Evolutionary conservation across 2,113 vertebrate genomes (phyloP).

Genomic region (Scopus umbretta): DNA sequence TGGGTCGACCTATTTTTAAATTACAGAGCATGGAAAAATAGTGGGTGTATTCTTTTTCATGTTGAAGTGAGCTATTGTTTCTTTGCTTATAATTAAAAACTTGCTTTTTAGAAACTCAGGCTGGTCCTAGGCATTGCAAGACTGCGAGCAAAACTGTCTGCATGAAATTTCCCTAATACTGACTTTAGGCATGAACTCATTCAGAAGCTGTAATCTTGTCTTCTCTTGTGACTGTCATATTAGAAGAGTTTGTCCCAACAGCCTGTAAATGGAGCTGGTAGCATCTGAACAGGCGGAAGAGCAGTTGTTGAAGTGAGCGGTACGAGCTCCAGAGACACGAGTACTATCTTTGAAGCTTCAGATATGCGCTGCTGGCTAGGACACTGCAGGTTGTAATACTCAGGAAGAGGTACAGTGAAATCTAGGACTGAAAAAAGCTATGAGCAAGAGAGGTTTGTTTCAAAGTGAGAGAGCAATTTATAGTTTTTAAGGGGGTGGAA

Average conservation of each 20-base stretch:
- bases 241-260: background rate
- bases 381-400: background rate
- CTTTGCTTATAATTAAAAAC: background rate
- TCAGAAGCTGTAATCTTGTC: background rate
- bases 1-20: background rate
- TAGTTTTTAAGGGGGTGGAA: background rate
- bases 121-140: background rate
- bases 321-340: background rate
- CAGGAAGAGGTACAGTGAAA: background rate
- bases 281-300: background rate
- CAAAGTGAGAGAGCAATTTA: background rate
- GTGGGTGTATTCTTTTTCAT: conserved; percentile 13
- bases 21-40: conserved; percentile 14
- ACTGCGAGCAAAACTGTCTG: background rate
- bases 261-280: background rate
- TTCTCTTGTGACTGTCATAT: background rate
- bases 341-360: background rate
- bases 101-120: background rate
- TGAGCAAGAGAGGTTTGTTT: background rate
- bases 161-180: background rate
- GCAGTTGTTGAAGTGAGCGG: background rate
- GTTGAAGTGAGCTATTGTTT: conserved; percentile 42
- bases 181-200: background rate
- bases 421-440: background rate
- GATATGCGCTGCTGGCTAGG: background rate